A percentile compares a stretch with the other conserved stretches of the same genome.
These are phyloP conservation scores for Homalodisca vitripennis DNA, from an alignment of 1,140 invertebrate species.

Conservation along the genomic window DNA sequence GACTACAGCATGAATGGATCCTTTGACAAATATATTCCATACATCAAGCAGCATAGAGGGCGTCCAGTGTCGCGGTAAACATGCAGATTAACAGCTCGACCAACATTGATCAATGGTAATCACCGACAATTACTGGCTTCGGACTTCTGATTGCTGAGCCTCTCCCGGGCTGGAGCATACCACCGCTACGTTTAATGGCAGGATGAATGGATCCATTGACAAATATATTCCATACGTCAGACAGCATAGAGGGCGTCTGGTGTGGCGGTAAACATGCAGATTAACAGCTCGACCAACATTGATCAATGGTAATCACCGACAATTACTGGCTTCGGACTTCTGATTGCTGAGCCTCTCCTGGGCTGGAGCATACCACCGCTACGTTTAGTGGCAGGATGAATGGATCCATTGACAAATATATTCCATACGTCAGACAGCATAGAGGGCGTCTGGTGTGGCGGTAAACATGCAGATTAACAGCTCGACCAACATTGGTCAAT, in stretches of 20 bases:
- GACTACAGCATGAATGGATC: neutral
- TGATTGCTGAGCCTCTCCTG: no score
- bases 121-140: neutral
- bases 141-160: no score
- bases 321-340: neutral
- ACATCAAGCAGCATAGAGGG: neutral
- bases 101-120: neutral
- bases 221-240: neutral
- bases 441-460: neutral
- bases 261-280: neutral
- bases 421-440: neutral
- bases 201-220: neutral
- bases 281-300: neutral
- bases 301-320: neutral
- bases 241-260: neutral
- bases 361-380: no score
- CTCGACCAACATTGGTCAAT: neutral
- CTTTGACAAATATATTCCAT: neutral
- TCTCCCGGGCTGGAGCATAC: no score
- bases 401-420: neutral
- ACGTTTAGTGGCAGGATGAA: no score
- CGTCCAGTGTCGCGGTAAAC: neutral
- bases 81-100: neutral
- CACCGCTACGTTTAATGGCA: no score
- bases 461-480: neutral